Percentiles rank a stretch among this genome's conserved stretches.
Conservation (phyloP, 2,113 vertebrate species). For the Engraulis encrasicolus region DNA sequence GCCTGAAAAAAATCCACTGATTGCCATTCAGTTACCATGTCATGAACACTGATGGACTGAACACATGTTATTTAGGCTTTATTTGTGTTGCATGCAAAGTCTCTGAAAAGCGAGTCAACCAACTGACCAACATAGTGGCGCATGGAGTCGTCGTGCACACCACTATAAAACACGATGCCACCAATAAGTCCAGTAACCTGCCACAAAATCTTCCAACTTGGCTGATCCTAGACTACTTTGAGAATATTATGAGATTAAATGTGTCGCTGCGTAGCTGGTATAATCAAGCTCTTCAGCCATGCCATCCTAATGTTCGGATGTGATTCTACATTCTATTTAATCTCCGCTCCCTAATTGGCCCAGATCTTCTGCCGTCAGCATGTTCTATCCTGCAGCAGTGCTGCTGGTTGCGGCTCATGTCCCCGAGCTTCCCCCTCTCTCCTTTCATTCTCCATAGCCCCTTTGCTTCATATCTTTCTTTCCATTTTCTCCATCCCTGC, state of each 20-base stretch:
- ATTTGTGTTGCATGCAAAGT: too few relatives aligned
- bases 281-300: slow-evolving; percentile 35
- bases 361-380: slow-evolving; percentile 30
- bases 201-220: background rate
- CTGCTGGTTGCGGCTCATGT: background rate
- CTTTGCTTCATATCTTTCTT: slow-evolving; percentile 15
- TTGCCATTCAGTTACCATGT: too few relatives aligned
- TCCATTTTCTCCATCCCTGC: slow-evolving; percentile 3
- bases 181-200: background rate
- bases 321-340: slow-evolving; percentile 33
- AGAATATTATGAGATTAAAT: background rate
- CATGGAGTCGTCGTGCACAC: too few relatives aligned
- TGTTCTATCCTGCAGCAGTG: slow-evolving; percentile 29
- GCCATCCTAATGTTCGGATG: slow-evolving; percentile 33
- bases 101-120: too few relatives aligned
- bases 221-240: background rate
- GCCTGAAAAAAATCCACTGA: too few relatives aligned
- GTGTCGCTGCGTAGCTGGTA: background rate
- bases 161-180: background rate
- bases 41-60: too few relatives aligned
- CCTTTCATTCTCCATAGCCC: background rate
- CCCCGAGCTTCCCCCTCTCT: slow-evolving; percentile 20
- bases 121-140: too few relatives aligned
- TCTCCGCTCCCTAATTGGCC: slow-evolving; percentile 40
- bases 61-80: too few relatives aligned